phyloP scores from a whole-genome alignment of 2,888 invertebrate genomes.

The Chydorus sphaericus region DNA sequence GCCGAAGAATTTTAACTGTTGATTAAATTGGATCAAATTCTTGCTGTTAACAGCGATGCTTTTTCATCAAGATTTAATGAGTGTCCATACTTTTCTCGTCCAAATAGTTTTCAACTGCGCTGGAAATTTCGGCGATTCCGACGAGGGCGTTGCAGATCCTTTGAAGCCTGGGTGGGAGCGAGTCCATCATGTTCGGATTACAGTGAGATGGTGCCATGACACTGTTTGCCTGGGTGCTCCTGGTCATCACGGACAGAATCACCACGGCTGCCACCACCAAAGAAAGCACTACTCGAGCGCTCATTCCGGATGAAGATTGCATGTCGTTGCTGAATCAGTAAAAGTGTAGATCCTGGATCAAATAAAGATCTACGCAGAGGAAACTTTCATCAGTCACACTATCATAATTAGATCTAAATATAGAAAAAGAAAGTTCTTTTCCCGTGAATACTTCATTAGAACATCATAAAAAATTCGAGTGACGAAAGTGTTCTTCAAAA shows the following conservation, averaged over 20 bases:
- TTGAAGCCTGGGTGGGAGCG: conserved; percentile 45
- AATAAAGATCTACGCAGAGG: no score
- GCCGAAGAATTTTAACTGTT: no score
- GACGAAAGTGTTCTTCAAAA: no score
- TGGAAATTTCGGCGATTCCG: conserved; percentile 44
- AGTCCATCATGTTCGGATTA: conserved; percentile 41
- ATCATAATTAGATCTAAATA: no score
- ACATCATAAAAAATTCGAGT: no score
- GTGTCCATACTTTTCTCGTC: conserved; percentile 35
- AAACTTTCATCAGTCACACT: no score
- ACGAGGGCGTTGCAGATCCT: conserved; percentile 48
- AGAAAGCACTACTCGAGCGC: not conserved
- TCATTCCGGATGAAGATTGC: no score
- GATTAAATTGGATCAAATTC: no score
- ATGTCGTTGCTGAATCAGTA: no score
- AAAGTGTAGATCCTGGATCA: no score
- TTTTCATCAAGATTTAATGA: not conserved
- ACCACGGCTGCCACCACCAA: conserved; percentile 18
- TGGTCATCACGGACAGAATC: conserved; percentile 20
- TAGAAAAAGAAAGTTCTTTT: no score
- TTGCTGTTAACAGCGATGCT: not conserved
- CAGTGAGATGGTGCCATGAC: conserved; percentile 37
- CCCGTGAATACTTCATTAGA: no score
- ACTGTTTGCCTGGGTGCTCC: conserved; percentile 19
- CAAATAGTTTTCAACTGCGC: conserved; percentile 42